Percentiles rank a stretch among this genome's conserved stretches.
Evolutionary conservation across 2,888 invertebrate species (phyloP).

Genomic region (Copidosoma aretas): DNA sequence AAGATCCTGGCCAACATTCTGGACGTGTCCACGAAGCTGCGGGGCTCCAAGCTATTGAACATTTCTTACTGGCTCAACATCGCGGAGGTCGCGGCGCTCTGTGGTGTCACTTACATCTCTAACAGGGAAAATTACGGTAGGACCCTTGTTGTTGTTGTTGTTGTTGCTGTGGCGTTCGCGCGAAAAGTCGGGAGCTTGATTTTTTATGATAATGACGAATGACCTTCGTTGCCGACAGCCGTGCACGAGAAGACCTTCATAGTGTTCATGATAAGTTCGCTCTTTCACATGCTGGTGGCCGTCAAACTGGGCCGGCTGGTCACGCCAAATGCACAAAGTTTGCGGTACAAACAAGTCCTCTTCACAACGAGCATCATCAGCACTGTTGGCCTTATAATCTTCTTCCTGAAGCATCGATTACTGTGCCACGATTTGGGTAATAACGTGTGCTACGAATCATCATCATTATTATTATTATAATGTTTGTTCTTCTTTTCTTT

Average conservation of each 20-base stretch:
- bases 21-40: slow-evolving; percentile 59
- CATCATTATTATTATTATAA: no score
- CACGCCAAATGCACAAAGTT: slow-evolving; percentile 60
- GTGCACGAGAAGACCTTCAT: slow-evolving; percentile 91
- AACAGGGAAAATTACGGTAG: slow-evolving; percentile 95
- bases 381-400: slow-evolving; percentile 83
- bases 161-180: no score
- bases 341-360: slow-evolving; percentile 73
- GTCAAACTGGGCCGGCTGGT: slow-evolving; percentile 67
- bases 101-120: slow-evolving; percentile 91
- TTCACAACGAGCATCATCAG: slow-evolving; percentile 79
- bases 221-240: slow-evolving; percentile 71
- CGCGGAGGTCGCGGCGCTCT: slow-evolving; percentile 83
- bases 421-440: slow-evolving; percentile 89
- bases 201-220: no score
- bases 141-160: no score
- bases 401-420: slow-evolving; percentile 88
- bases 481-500: no score
- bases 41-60: slow-evolving; percentile 69
- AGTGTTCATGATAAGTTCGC: slow-evolving; percentile 84
- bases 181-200: no score
- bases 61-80: slow-evolving; percentile 84
- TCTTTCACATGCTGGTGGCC: slow-evolving; percentile 82
- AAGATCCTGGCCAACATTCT: slow-evolving; percentile 70
- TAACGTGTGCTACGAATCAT: no score